Percentiles rank a stretch among this genome's conserved stretches.
Conservation (phyloP, 2,797 vertebrate species). For the Amblyraja radiata region DNA sequence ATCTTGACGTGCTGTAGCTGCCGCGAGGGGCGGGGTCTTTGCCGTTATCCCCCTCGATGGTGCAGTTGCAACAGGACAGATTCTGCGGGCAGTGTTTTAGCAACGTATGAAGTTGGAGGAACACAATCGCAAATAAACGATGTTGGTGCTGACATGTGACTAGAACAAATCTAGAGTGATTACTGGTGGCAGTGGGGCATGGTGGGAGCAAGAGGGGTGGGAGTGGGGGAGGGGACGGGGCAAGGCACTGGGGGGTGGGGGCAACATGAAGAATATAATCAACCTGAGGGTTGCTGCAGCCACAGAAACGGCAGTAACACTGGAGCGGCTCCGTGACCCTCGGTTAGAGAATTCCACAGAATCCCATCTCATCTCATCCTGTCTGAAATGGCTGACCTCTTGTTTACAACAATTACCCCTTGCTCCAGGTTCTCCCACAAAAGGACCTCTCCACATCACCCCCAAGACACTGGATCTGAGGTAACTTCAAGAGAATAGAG, state of each 20-base stretch:
- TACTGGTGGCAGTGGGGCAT: not conserved
- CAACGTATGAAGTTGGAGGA: not conserved
- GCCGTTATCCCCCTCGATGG: constrained; percentile 57
- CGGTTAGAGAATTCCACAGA: too few species aligned
- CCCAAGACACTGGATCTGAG: too few species aligned
- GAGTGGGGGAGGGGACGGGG: not conserved
- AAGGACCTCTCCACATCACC: too few species aligned
- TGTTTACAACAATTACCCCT: too few species aligned
- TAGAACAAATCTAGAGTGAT: not conserved
- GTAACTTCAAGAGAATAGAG: too few species aligned
- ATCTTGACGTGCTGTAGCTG: constrained; percentile 70
- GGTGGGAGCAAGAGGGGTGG: too few species aligned
- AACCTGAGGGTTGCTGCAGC: constrained; percentile 62
- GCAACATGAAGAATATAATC: constrained; percentile 87
- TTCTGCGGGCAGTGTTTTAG: not conserved
- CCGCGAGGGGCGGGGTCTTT: constrained; percentile 65
- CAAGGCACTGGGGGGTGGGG: not conserved
- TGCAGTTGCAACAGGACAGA: constrained; percentile 52
- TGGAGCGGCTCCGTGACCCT: not conserved
- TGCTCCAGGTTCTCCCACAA: too few species aligned
- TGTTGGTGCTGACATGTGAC: too few species aligned
- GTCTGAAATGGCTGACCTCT: too few species aligned
- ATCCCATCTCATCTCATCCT: too few species aligned
- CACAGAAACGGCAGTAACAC: not conserved
- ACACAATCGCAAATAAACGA: not conserved